phyloP scores from a whole-genome alignment of 2,888 invertebrate genomes.

The Microctonus brassicae region DNA sequence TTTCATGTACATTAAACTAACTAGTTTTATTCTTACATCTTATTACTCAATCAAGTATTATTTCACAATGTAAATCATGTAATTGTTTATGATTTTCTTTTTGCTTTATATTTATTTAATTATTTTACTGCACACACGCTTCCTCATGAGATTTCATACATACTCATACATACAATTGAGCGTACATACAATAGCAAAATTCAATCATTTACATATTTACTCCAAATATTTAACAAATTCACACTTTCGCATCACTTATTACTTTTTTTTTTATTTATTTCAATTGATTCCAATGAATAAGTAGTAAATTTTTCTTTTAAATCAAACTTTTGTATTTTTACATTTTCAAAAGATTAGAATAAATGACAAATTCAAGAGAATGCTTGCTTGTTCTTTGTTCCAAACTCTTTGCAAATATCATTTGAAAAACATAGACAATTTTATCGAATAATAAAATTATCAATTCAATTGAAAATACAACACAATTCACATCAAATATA shows the following conservation, averaged over 20 bases:
- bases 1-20: slow-evolving; percentile 43
- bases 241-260: not conserved
- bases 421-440: not conserved
- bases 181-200: slow-evolving; percentile 57
- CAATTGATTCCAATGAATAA: not conserved
- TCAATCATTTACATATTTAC: slow-evolving; percentile 51
- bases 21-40: slow-evolving; percentile 39
- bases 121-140: slow-evolving; percentile 11
- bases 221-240: not conserved
- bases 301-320: not conserved
- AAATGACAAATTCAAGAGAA: not conserved
- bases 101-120: slow-evolving; percentile 28
- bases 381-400: not conserved
- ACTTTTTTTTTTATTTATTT: not conserved
- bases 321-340: not conserved
- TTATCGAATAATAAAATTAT: not conserved
- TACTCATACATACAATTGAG: slow-evolving; percentile 42
- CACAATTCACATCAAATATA: not conserved
- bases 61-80: slow-evolving; percentile 48
- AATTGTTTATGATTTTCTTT: slow-evolving; percentile 20
- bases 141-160: slow-evolving; percentile 12
- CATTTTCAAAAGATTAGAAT: not conserved
- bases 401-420: not conserved
- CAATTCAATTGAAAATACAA: not conserved
- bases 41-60: slow-evolving; percentile 51